Conservation (phyloP, 1,140 invertebrate species). For the Lutraria rhynchaena region DNA sequence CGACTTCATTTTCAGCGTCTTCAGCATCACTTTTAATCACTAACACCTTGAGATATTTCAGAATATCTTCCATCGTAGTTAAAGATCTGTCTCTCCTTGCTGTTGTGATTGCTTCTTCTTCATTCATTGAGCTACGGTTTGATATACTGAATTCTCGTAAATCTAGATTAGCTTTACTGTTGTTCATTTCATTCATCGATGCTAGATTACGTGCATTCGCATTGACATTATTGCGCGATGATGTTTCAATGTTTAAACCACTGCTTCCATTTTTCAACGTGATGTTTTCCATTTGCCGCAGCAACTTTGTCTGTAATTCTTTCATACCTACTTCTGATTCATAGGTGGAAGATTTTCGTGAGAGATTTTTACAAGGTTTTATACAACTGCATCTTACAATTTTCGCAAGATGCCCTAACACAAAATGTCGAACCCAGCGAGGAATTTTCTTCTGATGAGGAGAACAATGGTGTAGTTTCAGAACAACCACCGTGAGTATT, state of each 20-base stretch:
- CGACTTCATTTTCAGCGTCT: constrained; percentile 66
- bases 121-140: constrained; percentile 43
- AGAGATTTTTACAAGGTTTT: neutral
- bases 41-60: constrained; percentile 67
- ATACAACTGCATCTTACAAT: constrained; percentile 64
- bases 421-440: constrained; percentile 63
- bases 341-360: neutral
- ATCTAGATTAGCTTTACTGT: constrained; percentile 51
- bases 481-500: constrained; percentile 84
- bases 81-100: constrained; percentile 50
- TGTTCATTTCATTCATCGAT: constrained; percentile 21
- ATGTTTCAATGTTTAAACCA: constrained; percentile 13
- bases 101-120: constrained; percentile 25
- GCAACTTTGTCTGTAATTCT: constrained; percentile 29
- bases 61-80: constrained; percentile 63
- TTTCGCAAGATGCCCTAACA: constrained; percentile 63
- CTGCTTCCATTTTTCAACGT: constrained; percentile 20
- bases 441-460: constrained; percentile 75
- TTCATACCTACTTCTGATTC: constrained; percentile 15
- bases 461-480: constrained; percentile 76
- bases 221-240: constrained; percentile 26
- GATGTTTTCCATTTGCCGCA: constrained; percentile 54
- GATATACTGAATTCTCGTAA: constrained; percentile 45
- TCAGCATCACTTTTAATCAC: constrained; percentile 67
- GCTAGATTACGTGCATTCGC: constrained; percentile 3